Evolutionary conservation across 2,113 vertebrate genomes (phyloP).

Genomic region (Aepyceros melampus): DNA sequence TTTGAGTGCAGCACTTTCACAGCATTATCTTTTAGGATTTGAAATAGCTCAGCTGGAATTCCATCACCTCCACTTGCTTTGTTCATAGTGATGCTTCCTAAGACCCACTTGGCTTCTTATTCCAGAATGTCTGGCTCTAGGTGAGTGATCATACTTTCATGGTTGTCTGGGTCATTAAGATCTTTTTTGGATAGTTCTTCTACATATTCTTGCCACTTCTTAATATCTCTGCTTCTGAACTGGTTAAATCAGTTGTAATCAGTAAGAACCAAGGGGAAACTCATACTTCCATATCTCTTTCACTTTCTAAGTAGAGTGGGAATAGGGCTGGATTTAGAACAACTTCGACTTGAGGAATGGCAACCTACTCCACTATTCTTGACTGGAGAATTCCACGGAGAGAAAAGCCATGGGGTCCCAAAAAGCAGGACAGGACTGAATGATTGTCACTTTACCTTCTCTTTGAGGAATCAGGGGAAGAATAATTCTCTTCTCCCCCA

Average conservation of each 20-base stretch:
- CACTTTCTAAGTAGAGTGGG: not conserved
- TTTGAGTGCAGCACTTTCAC: not conserved
- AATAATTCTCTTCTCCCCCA: not conserved
- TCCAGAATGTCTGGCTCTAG: not conserved
- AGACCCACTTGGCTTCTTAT: not conserved
- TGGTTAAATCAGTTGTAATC: not conserved
- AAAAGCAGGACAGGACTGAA: not conserved
- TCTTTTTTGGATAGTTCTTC: not conserved
- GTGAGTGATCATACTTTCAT: not conserved
- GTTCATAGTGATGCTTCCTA: not conserved
- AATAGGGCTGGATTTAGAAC: not conserved
- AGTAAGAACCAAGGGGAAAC: not conserved
- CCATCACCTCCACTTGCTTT: not conserved
- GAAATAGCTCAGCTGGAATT: not conserved
- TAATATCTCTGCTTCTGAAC: not conserved
- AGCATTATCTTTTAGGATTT: not conserved
- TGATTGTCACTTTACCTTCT: not conserved
- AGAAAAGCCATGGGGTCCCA: not conserved
- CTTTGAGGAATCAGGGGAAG: not conserved
- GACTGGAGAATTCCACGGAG: not conserved
- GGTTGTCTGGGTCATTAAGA: not conserved
- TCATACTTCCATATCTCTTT: not conserved
- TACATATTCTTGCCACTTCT: not conserved
- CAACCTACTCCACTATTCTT: not conserved
- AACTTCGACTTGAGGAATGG: not conserved